Evolutionary conservation across 2,888 invertebrate genomes (phyloP).

Genomic region (Junonia oenone): DNA sequence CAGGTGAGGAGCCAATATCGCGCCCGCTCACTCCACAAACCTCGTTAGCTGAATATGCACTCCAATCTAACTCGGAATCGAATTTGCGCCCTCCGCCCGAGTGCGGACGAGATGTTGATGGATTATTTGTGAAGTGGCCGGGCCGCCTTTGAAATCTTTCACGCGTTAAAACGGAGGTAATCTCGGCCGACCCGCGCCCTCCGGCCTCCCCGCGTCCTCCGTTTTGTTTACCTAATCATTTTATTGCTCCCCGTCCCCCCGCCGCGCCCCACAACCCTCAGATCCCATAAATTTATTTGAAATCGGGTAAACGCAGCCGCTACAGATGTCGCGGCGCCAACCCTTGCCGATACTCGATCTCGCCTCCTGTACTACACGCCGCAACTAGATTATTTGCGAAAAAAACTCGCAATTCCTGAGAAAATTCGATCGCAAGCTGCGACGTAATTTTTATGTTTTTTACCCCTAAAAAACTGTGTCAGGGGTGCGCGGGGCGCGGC

Average conservation of each 20-base stretch:
- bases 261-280: constrained; percentile 31
- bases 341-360: constrained; percentile 37
- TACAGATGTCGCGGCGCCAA: constrained; percentile 33
- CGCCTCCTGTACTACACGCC: constrained; percentile 62
- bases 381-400: constrained; percentile 53
- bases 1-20: constrained; percentile 16
- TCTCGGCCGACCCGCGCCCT: constrained; percentile 45
- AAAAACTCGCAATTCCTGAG: constrained; percentile 62
- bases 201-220: constrained; percentile 33
- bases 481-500: constrained; percentile 52
- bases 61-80: constrained; percentile 67
- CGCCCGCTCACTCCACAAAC: constrained; percentile 39
- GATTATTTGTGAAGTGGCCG: constrained; percentile 77
- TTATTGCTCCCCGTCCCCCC: constrained; percentile 47
- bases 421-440: constrained; percentile 72
- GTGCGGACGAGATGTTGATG: constrained; percentile 62
- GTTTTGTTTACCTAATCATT: constrained; percentile 75
- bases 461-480: constrained; percentile 71
- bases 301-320: constrained; percentile 46
- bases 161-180: constrained; percentile 78
- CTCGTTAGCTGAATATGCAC: constrained; percentile 72
- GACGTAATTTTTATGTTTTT: constrained; percentile 68
- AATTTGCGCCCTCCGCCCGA: constrained; percentile 53
- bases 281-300: constrained; percentile 45
- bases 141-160: constrained; percentile 73